A percentile compares a stretch with the other conserved stretches of the same genome.
Evolutionary conservation across 2,113 vertebrate species (phyloP).

Genomic region (Corythornis vintsioides): DNA sequence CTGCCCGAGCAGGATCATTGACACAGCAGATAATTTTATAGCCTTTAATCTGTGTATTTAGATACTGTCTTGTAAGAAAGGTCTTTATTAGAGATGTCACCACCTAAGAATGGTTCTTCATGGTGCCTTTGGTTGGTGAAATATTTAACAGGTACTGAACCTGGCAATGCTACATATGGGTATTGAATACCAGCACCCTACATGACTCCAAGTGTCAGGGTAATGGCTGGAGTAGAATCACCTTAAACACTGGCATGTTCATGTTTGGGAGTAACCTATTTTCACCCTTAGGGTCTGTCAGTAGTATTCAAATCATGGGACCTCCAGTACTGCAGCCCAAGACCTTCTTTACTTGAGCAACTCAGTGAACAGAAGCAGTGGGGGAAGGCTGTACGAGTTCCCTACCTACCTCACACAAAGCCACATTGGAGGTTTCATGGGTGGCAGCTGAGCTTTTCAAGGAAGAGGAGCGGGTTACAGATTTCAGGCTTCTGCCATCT

Average conservation of each 20-base stretch:
- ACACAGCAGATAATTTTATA: not conserved
- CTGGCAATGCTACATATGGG: not conserved
- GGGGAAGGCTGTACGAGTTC: not conserved
- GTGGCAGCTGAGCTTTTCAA: constrained; percentile 76
- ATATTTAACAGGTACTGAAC: not conserved
- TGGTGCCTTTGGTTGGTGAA: not conserved
- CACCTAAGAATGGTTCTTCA: not conserved
- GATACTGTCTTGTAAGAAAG: not conserved
- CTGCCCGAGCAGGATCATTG: not conserved
- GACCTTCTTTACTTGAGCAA: not conserved
- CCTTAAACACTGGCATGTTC: not conserved
- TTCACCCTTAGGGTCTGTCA: not conserved
- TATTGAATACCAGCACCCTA: not conserved
- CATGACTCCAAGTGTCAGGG: not conserved
- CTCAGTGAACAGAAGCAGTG: not conserved
- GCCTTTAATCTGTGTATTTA: not conserved
- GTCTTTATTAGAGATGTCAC: not conserved
- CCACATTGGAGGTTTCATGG: constrained; percentile 82
- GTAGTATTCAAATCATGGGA: not conserved
- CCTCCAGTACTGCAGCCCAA: not conserved
- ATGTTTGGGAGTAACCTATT: not conserved
- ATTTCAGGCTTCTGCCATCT: constrained; percentile 78
- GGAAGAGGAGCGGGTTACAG: constrained; percentile 71
- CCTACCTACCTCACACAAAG: constrained; percentile 82
- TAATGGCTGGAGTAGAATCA: not conserved